Percentiles rank a stretch among this genome's conserved stretches.
These are phyloP conservation scores for Trogon melanurus DNA, from an alignment of 2,113 vertebrate species.

Conservation along the genomic window DNA sequence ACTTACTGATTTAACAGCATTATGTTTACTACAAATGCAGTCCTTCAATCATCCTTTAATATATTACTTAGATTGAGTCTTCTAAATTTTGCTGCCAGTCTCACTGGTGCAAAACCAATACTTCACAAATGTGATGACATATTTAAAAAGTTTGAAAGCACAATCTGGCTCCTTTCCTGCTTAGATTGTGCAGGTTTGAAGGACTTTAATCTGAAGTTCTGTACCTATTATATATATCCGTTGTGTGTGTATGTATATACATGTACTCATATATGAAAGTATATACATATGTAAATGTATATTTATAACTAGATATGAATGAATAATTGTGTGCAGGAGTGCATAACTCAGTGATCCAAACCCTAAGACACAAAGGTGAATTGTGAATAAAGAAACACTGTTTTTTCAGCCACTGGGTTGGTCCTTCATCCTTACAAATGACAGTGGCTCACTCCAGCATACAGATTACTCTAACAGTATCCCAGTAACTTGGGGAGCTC, in stretches of 20 bases:
- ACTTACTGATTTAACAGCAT: neutral
- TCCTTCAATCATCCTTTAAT: neutral
- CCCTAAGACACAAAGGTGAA: neutral
- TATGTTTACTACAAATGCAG: neutral
- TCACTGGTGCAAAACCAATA: neutral
- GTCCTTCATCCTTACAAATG: neutral
- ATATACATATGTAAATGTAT: neutral
- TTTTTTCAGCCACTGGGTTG: neutral
- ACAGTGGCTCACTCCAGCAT: neutral
- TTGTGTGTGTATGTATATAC: neutral
- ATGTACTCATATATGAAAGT: too few species aligned
- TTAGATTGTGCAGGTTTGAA: neutral
- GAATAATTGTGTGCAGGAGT: neutral
- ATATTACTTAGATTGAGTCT: neutral
- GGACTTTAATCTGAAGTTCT: neutral
- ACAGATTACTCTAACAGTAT: neutral
- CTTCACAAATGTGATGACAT: neutral
- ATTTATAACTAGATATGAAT: neutral
- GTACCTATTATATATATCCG: fast-evolving
- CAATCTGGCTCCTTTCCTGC: neutral
- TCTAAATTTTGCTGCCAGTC: neutral
- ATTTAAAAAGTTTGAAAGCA: neutral
- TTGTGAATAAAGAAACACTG: neutral
- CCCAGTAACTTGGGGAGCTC: neutral
- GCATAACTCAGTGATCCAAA: neutral